Percentiles rank a stretch among this genome's conserved stretches.
phyloP scores from a whole-genome alignment of 2,888 invertebrate species.

The Agonopterix arenella region DNA sequence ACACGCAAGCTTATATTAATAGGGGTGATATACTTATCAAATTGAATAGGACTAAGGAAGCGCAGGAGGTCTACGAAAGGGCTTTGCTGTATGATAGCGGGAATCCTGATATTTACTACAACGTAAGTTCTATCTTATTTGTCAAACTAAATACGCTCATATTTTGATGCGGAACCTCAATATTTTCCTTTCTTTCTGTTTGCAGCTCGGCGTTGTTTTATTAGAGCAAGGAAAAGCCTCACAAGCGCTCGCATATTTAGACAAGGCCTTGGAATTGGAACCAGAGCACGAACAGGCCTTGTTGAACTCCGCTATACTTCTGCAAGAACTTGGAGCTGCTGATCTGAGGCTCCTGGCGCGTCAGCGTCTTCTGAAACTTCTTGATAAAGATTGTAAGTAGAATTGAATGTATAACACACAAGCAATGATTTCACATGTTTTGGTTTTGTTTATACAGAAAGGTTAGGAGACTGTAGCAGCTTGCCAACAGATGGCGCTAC shows the following conservation, averaged over 20 bases:
- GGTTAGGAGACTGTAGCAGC: too few species aligned
- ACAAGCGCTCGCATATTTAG: constrained; percentile 93
- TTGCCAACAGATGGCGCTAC: too few species aligned
- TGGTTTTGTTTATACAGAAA: too few species aligned
- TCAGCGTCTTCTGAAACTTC: constrained; percentile 87
- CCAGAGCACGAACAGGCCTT: constrained; percentile 97
- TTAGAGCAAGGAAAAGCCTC: constrained; percentile 94
- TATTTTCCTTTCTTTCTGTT: not conserved
- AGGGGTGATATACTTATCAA: constrained; percentile 97
- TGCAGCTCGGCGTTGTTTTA: constrained; percentile 94
- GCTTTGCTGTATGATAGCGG: constrained; percentile 95
- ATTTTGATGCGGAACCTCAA: too few species aligned
- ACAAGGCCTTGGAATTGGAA: constrained; percentile 93
- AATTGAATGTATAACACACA: too few species aligned
- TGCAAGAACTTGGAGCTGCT: constrained; percentile 91
- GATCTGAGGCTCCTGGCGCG: constrained; percentile 87
- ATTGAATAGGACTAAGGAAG: constrained; percentile 94
- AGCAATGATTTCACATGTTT: too few species aligned
- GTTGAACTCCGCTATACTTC: constrained; percentile 94
- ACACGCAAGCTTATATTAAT: constrained; percentile 97
- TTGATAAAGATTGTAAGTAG: constrained; percentile 80
- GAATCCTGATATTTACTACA: constrained; percentile 96
- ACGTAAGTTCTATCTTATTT: constrained; percentile 79
- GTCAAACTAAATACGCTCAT: too few species aligned
- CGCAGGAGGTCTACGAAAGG: constrained; percentile 95